Evolutionary conservation across 2,113 vertebrate species (phyloP).

Genomic region (Paracanthobrama guichenoti): DNA sequence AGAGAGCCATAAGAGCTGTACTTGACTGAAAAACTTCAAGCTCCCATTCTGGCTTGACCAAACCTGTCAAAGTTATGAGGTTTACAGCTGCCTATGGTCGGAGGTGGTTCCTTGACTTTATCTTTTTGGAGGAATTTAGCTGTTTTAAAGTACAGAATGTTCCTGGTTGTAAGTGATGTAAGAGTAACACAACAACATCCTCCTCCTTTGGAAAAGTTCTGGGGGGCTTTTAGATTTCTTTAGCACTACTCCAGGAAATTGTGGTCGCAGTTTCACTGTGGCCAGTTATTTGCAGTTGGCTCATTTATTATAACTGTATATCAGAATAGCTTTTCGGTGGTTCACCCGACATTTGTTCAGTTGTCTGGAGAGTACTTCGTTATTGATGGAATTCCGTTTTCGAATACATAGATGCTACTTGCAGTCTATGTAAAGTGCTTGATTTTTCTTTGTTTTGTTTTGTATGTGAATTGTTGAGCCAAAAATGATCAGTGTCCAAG

Average conservation of each 20-base stretch:
- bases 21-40: slow-evolving; percentile 18
- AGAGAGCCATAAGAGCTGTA: background rate
- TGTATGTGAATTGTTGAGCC: background rate
- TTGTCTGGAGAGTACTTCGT: background rate
- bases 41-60: slow-evolving; percentile 25
- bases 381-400: background rate
- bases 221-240: slow-evolving; percentile 26
- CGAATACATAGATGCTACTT: background rate
- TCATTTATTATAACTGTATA: slow-evolving; percentile 19
- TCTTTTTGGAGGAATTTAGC: slow-evolving; percentile 35
- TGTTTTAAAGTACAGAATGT: slow-evolving; percentile 51
- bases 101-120: slow-evolving; percentile 41
- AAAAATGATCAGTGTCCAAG: background rate
- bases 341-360: background rate
- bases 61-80: slow-evolving; percentile 34
- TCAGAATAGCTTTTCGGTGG: background rate
- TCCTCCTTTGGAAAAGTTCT: background rate
- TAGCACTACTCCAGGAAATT: slow-evolving; percentile 49
- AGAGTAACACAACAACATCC: slow-evolving; percentile 41
- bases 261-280: slow-evolving; percentile 33
- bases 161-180: slow-evolving; percentile 33
- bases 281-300: slow-evolving; percentile 33
- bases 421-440: background rate
- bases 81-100: slow-evolving; percentile 23
- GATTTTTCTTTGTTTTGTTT: background rate